Base-by-base conservation (phyloP, 1,140 invertebrate genomes). In the Meloidogyne exigua region DNA sequence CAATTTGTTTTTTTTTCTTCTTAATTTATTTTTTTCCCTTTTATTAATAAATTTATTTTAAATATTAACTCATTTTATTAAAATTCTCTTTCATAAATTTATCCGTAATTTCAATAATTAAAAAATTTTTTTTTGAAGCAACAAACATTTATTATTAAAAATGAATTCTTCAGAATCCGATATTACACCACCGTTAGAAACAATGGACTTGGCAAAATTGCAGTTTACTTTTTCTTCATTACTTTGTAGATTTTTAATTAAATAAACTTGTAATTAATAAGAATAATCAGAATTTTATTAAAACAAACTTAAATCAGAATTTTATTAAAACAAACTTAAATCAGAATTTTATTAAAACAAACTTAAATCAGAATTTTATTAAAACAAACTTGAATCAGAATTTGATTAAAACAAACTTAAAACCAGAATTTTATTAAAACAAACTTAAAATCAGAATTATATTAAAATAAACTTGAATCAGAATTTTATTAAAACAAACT, bases 1-100 rank as follows among this genome's bases (percentile, higher is more conserved):
- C 64, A 49, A 57, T 72, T 72, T 32, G 10, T 39, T 63, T 57
- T 36, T 44, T 64, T 23, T 28, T 25, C 12, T 10, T 44, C 21
- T 49, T 71, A 23, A 25, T 71, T 67, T 26, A 49, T 39, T 62
- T 62, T 57, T 64, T 64, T 3, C 26, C 39, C 21, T 64, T 57
- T n/a, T 26, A 39, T n/a, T 39, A 39, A 39, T 39, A 39, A 39
- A 39, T 32, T 3, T 3, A 39, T 9, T 39, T 39, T 39, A 32
- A 32, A 32, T 32, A 39, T 18, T 49, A 49, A 18, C 15, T 49
- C 44, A 49, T 49, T 44, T 49, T 18, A 49, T 49, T 49, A 49
- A 44, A 44, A 44, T 13, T 49, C 44, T 18, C 44, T 49, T 49
- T 49, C 18, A 49, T 15, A 18, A 49, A 49, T 49, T 49, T 49